Evolutionary conservation across 1,140 invertebrate species (phyloP).

Genomic region (Dysdera silvatica): DNA sequence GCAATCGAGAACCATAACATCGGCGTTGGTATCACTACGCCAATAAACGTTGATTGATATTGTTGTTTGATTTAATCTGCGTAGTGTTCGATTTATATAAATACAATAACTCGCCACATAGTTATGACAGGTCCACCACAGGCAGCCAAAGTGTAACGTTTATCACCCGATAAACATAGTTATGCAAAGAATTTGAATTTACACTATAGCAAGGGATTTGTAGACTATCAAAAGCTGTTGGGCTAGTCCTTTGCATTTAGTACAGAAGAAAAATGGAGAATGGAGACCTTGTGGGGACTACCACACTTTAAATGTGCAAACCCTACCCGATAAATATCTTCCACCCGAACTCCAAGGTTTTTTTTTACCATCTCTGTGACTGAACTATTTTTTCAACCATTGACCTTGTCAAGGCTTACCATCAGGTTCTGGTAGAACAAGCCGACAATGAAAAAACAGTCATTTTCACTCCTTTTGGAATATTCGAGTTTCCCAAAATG

Average conservation of each 20-base stretch:
- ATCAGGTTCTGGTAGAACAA: neutral
- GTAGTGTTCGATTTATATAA: too few relatives aligned
- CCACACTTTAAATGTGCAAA: conserved; percentile 18
- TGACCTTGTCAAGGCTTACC: conserved; percentile 3
- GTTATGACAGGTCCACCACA: too few relatives aligned
- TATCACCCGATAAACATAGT: too few relatives aligned
- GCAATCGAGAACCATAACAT: too few relatives aligned
- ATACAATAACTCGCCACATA: too few relatives aligned
- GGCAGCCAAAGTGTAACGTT: too few relatives aligned
- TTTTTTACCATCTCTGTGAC: neutral
- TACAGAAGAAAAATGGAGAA: conserved; percentile 21
- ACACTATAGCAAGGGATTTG: too few relatives aligned
- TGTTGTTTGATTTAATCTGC: too few relatives aligned
- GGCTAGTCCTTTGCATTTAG: conserved; percentile 38
- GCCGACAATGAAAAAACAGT: neutral
- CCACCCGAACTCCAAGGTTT: conserved; percentile 11
- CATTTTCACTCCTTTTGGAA: neutral
- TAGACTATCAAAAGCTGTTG: too few relatives aligned
- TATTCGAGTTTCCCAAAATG: conserved; percentile 7
- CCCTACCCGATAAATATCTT: conserved; percentile 25
- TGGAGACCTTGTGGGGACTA: conserved; percentile 28
- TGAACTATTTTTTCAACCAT: neutral
- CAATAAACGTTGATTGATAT: too few relatives aligned
- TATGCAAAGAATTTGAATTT: too few relatives aligned
- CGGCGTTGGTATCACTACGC: too few relatives aligned